A percentile compares a stretch with the other conserved stretches of the same genome.
These are phyloP conservation scores for Anomalospiza imberbis DNA, from an alignment of 2,797 vertebrate genomes.

Conservation along the genomic window DNA sequence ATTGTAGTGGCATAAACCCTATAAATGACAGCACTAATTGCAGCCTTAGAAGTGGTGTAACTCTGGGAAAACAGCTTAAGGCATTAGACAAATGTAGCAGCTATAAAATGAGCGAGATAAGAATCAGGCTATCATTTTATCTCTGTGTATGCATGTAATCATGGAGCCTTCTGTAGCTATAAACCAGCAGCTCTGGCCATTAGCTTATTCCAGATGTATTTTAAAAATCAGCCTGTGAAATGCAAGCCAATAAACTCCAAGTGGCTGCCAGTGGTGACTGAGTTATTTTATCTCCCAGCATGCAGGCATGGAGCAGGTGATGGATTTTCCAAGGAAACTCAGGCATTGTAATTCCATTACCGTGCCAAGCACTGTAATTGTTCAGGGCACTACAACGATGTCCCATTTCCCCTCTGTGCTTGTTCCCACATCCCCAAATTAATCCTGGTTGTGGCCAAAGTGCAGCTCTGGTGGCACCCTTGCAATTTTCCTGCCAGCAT, in stretches of 20 bases:
- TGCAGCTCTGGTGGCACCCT: background rate
- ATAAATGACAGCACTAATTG: background rate
- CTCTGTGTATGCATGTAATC: background rate
- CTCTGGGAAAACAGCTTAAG: background rate
- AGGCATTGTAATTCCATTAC: background rate
- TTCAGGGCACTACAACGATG: background rate
- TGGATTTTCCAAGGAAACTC: background rate
- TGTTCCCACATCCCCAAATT: background rate
- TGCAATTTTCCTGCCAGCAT: background rate
- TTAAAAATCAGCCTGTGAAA: background rate
- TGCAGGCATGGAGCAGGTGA: background rate
- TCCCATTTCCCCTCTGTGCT: background rate
- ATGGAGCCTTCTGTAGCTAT: background rate
- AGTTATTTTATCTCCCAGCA: background rate
- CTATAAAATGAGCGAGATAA: background rate
- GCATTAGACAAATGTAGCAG: background rate
- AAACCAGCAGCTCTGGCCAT: background rate
- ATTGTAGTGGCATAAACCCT: background rate
- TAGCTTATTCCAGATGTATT: background rate
- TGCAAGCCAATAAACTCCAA: background rate
- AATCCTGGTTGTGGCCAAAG: background rate
- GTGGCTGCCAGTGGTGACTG: background rate
- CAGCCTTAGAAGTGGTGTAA: background rate
- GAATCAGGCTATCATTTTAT: background rate
- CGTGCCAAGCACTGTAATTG: background rate